Evolutionary conservation across 2,113 vertebrate genomes (phyloP), one percentile per base, ranked within the genome.

Genomic region (Craseonycteris thonglongyai): DNA sequence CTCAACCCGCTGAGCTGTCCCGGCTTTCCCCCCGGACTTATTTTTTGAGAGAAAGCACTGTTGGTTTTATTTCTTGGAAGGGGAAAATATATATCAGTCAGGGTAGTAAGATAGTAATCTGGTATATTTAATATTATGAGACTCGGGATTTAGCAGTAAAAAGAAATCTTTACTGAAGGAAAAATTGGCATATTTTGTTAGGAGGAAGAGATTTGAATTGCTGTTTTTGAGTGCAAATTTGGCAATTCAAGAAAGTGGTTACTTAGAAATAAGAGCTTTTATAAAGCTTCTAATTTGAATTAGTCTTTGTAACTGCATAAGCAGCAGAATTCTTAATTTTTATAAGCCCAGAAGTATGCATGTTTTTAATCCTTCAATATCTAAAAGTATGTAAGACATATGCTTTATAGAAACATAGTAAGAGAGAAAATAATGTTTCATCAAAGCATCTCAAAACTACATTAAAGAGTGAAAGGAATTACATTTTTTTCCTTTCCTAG

Each of bases 41-140:
- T 83, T 58, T 95, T 88, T 58, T 42, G 26, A 85, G 97, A 89
- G 74, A 12, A 88, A 87, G 26, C 12, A 24, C 47, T 56, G 1
- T n/a, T 96, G 47, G 54, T 56, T 96, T 97, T 95, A 76, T 96
- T 96, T 95, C 80, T 69, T 65, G 40, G 49, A 92, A 94, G 40
- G 83, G 22, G 24, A n/a, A 93, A 94, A 94, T 93, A n/a, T n/a
- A n/a, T 35, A 18, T 88, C 58, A 78, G n/a, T 84, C 65, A 74
- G 33, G 30, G 69, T 75, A 71, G 72, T 80, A 95, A 97, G 96
- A 93, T 58, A 93, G 11, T 30, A 9, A 94, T 79, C 66, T 66
- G 59, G 40, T 4, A 35, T 91, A 76, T 91, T 96, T 97, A 35
- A 10, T 95, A 87, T 84, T 95, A 95, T 88, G 47, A 94, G 75